Evolutionary conservation across 30 jellyfish, hydroid and myxozoan species (phyloP).

Genomic region (Turritopsis rubra): DNA sequence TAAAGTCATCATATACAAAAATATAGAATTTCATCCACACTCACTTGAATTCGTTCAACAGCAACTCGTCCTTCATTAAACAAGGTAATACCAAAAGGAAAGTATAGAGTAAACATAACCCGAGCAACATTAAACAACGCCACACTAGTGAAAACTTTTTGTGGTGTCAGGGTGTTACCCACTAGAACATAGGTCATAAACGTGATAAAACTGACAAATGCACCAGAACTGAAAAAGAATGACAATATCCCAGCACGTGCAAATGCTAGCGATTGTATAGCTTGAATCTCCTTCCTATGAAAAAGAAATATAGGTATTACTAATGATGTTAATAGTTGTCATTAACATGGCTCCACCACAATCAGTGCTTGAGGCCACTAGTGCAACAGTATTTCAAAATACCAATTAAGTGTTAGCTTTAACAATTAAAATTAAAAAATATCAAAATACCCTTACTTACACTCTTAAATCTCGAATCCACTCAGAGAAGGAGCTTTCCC

Average conservation of each 20-base stretch:
- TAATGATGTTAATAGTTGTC: too few relatives aligned
- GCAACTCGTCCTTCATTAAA: conserved; percentile 77
- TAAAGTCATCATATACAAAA: too few relatives aligned
- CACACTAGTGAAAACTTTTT: conserved; percentile 72
- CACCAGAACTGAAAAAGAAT: conserved; percentile 79
- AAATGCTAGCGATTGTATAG: conserved; percentile 47
- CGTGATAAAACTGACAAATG: conserved; percentile 68
- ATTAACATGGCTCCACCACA: too few relatives aligned
- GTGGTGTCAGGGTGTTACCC: conserved; percentile 68
- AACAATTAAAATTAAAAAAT: too few relatives aligned
- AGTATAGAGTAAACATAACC: conserved; percentile 54
- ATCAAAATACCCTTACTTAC: conserved; percentile 35
- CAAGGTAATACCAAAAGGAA: conserved; percentile 79
- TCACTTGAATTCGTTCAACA: conserved; percentile 72
- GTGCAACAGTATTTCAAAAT: background rate
- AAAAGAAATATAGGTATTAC: background rate
- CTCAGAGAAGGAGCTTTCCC: conserved; percentile 80
- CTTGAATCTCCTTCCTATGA: conserved; percentile 66
- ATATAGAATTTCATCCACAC: background rate
- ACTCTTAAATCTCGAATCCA: conserved; percentile 42
- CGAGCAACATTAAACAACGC: conserved; percentile 65
- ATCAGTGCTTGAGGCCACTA: too few relatives aligned
- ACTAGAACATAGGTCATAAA: conserved; percentile 69
- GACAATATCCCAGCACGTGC: conserved; percentile 84
- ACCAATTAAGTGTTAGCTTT: background rate